Conservation (phyloP, 2,888 invertebrate genomes). For the Eubasilissa splendida region DNA sequence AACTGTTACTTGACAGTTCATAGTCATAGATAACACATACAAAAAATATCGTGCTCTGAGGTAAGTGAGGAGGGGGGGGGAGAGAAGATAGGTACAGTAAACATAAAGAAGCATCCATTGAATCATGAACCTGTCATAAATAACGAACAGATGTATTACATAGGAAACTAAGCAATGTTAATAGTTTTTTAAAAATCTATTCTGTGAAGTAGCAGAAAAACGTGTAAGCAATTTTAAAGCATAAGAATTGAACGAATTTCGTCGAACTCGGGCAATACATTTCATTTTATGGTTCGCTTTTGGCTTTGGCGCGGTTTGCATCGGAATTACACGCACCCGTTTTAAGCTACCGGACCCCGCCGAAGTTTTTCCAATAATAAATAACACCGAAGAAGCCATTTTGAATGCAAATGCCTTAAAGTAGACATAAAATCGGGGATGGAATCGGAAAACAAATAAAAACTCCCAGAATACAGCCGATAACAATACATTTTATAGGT, state of each 20-base stretch:
- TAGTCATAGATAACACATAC: no score
- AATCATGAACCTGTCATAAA: no score
- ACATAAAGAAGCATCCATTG: no score
- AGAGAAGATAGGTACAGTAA: no score
- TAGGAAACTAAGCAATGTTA: no score
- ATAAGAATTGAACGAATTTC: not conserved
- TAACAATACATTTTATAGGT: slow-evolving; percentile 1
- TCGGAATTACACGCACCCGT: slow-evolving; percentile 17
- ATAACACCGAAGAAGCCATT: slow-evolving; percentile 18
- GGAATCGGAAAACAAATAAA: slow-evolving; percentile 26
- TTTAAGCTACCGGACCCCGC: not conserved
- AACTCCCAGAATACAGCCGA: not conserved
- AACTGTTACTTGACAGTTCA: no score
- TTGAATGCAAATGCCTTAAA: slow-evolving; percentile 32
- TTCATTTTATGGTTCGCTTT: slow-evolving; percentile 20
- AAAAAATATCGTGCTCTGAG: no score
- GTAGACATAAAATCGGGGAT: slow-evolving; percentile 33
- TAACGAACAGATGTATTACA: no score
- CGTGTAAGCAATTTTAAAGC: slow-evolving; percentile 23
- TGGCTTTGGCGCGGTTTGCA: slow-evolving; percentile 21
- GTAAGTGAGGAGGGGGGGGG: no score
- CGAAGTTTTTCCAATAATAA: slow-evolving; percentile 22
- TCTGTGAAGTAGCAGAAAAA: not conserved
- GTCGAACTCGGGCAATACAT: slow-evolving; percentile 19
- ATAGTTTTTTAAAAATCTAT: no score